Base-by-base conservation (phyloP, 1,140 invertebrate genomes). In the Piezodorus guildinii region DNA sequence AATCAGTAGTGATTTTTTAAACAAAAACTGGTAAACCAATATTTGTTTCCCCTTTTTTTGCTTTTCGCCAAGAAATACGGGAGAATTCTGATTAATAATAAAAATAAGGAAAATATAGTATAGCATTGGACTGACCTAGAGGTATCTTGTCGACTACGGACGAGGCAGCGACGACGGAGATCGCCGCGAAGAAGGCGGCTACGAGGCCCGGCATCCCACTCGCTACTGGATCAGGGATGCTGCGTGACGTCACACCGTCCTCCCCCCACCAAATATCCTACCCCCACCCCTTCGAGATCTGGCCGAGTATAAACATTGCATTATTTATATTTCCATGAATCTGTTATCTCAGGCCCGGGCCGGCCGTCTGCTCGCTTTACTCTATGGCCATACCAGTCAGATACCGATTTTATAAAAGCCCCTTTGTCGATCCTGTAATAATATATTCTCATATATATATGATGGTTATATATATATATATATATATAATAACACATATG, bases 71-170 rank as follows among this genome's bases (percentile, higher is more conserved):
- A 39, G 1, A 39, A 39, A 10, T 10, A 39, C 6, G 34, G 9
- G 12, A 39, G 9, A 39, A 39, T 5, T 1, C 34, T 10, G 12
- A 1, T 39, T 10, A 12, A 10, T 4, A 49, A 17, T 49, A 49
- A n/a, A 17, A 19, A 6, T n/a, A 49, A 5, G 14, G 45, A 14
- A 19, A 46, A 16, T 46, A 46, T 16, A n/a, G n/a, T n/a, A 46
- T 4, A 46, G 15, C 4, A 19, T 15, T 19, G 16, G 5, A 69
- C 71, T 72, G 67, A 74, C 73, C 73, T 63, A 74, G 64, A 15
- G 73, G 73, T 56, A 74, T 73, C 68, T 74, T 74, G 56, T 74
- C 73, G 21, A 69, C 68, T 34, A 66, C 69, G 16, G 68, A 70
- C 43, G 56, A 68, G 39, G 63, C 68, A 14, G 46, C 49, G 30